phyloP scores from a whole-genome alignment of 2,113 vertebrate species.

The Phaetusa simplex region DNA sequence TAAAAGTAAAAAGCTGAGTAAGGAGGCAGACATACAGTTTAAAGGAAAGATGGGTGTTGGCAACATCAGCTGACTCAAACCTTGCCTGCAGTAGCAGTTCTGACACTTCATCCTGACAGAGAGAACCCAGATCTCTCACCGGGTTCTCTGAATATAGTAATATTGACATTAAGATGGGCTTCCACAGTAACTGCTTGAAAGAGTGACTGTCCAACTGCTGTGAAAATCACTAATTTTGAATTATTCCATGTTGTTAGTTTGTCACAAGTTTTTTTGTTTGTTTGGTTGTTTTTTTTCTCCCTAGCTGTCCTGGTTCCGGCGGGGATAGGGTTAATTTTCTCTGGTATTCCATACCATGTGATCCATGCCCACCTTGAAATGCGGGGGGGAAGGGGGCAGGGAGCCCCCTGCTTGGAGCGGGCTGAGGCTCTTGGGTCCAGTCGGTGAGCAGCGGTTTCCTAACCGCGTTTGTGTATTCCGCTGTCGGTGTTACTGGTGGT shows the following conservation, averaged over 20 bases:
- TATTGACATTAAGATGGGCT: background rate
- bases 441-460: no score
- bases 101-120: background rate
- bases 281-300: background rate
- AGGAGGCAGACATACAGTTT: background rate
- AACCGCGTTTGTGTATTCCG: no score
- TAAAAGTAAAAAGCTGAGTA: background rate
- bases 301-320: no score
- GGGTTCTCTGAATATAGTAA: background rate
- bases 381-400: no score
- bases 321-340: no score
- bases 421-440: no score
- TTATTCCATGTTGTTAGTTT: background rate
- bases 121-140: background rate
- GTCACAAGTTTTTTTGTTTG: background rate
- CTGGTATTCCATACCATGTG: no score
- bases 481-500: no score
- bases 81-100: background rate
- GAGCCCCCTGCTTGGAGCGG: no score
- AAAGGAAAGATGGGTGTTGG: background rate
- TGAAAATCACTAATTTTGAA: background rate
- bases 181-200: background rate
- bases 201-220: background rate
- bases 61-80: background rate
- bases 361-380: no score